Evolutionary conservation across 1,140 invertebrate genomes (phyloP), one percentile per base, ranked within the genome.

Genomic region (Pseudomyrmex pallidus): DNA sequence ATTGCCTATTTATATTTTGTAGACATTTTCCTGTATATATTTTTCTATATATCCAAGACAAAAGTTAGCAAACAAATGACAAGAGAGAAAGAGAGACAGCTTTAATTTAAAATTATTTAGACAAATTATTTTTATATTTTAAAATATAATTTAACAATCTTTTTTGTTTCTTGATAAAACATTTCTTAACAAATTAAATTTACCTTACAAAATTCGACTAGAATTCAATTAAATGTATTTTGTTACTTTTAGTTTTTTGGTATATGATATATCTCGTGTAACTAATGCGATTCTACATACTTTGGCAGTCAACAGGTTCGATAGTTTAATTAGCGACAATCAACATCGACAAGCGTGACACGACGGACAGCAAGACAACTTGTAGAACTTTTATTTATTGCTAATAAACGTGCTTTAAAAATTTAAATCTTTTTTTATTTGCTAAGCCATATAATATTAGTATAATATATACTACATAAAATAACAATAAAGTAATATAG

Each of bases 291-390:
- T 15, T n/a, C 25, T 25, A 25, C 3, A 8, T 63, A 8, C 46
- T 48, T 20, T 48, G 10, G 12, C 22, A 52, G n/a, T 74, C 25
- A 25, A 25, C 25, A 7, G 25, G 10, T 25, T 52, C 7, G 22
- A 35, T 76, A 46, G n/a, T 20, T 76, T 64, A 64, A 64, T 76
- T 35, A 52, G 2, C 25, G 22, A 35, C 56, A 64, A 73, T 20
- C 25, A 73, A 17, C 5, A 17, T 1, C 1, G 10, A 25, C 22
- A 25, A 25, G 22, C 22, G 12, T 66, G 2, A 44, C 4, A 25
- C 67, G n/a, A 54, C 7, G 7, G 56, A 67, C 2, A 3, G 20
- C 5, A 12, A 0, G 56, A 67, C 1, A 2, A n/a, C 10, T 67
- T 67, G 46, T 77, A 44, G 3, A 67, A 8, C 25, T 76, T 73